Conservation (phyloP, 2,888 invertebrate genomes). For the Apodemia zela region DNA sequence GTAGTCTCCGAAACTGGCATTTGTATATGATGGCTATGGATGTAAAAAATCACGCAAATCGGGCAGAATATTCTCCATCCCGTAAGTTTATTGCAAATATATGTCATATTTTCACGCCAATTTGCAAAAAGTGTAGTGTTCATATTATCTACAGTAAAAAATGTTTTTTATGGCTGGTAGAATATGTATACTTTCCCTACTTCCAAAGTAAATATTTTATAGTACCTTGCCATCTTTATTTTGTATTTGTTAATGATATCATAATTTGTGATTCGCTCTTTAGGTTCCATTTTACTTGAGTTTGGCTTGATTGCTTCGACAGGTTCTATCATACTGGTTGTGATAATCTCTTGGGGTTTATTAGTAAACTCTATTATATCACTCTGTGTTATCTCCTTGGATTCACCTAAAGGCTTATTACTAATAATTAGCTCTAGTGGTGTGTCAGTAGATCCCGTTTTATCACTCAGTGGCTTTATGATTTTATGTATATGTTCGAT, state of each 20-base stretch:
- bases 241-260: conserved; percentile 51
- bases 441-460: background rate
- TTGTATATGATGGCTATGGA: no score
- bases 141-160: no score
- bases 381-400: background rate
- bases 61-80: no score
- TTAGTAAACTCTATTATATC: background rate
- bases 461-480: no score
- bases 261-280: conserved; percentile 35
- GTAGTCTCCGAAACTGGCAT: no score
- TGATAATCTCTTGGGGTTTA: background rate
- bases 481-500: no score
- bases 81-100: no score
- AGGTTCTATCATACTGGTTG: background rate
- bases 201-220: background rate
- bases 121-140: no score
- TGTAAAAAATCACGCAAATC: no score
- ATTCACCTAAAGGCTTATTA: background rate
- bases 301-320: background rate
- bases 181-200: no score
- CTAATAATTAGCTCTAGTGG: background rate
- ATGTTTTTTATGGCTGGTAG: no score
- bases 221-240: conserved; percentile 30
- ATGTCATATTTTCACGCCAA: no score
- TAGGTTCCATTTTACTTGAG: background rate